These are phyloP conservation scores for Colinus virginianus DNA, from an alignment of 2,113 vertebrate genomes.

Conservation along the genomic window DNA sequence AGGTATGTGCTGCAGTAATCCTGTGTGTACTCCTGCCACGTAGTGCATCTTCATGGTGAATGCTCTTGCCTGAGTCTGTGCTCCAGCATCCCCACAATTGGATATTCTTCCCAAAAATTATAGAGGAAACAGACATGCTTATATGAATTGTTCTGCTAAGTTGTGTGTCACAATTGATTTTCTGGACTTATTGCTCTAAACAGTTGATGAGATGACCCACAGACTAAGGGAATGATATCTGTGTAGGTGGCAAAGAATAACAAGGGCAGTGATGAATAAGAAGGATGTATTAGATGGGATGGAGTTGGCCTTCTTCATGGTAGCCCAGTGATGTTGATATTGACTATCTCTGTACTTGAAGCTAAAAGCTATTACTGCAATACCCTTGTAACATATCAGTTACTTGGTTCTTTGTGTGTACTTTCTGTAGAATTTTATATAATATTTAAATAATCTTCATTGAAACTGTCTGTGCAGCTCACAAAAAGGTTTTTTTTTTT, in stretches of 20 bases:
- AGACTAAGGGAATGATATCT: accelerated
- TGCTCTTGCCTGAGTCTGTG: background rate
- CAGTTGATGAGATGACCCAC: background rate
- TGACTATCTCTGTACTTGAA: background rate
- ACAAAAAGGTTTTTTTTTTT: background rate
- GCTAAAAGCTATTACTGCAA: background rate
- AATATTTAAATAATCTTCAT: background rate
- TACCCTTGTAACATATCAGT: background rate
- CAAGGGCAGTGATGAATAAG: background rate
- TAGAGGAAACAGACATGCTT: background rate
- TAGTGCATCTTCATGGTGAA: accelerated
- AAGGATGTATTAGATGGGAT: background rate
- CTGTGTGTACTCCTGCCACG: accelerated
- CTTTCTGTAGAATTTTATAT: background rate
- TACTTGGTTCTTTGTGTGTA: background rate
- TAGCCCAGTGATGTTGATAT: background rate
- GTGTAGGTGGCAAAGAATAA: background rate
- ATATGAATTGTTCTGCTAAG: background rate
- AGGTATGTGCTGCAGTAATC: background rate
- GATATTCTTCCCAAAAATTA: background rate
- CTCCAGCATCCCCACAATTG: background rate
- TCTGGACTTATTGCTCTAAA: background rate
- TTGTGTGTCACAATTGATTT: background rate
- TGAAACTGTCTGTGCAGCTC: background rate
- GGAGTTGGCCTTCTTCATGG: background rate